These are phyloP conservation scores for Yponomeuta malinellus DNA, from an alignment of 2,888 invertebrate species.

Conservation along the genomic window DNA sequence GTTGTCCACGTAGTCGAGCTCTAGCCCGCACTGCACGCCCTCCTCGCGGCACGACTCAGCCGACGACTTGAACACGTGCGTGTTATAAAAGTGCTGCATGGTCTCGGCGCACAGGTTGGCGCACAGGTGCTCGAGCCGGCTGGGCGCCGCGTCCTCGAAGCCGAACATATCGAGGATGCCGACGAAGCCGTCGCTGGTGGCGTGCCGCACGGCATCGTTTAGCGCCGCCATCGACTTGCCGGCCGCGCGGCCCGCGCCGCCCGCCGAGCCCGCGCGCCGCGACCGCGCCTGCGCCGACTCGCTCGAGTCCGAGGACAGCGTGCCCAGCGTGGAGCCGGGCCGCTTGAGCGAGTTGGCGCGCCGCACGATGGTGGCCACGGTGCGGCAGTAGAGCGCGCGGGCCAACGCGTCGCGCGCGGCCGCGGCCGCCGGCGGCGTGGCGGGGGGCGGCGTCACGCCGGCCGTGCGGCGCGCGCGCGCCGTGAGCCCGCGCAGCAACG, in stretches of 20 bases:
- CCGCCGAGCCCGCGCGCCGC: constrained; percentile 89
- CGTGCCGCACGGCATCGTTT: constrained; percentile 93
- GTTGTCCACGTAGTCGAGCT: constrained; percentile 95
- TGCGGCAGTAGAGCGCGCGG: constrained; percentile 94
- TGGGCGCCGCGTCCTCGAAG: constrained; percentile 93
- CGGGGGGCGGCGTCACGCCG: constrained; percentile 86
- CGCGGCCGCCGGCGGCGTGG: constrained; percentile 91
- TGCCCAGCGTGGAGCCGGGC: constrained; percentile 87
- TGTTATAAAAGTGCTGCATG: constrained; percentile 98
- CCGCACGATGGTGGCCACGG: constrained; percentile 94
- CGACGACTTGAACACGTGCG: constrained; percentile 95
- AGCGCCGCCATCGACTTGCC: constrained; percentile 94
- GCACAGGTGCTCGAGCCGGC: constrained; percentile 94
- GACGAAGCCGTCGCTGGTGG: constrained; percentile 92
- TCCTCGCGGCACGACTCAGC: constrained; percentile 96
- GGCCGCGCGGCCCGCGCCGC: constrained; percentile 80
- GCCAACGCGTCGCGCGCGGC: constrained; percentile 92
- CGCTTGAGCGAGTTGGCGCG: constrained; percentile 94
- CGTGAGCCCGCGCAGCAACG: constrained; percentile 88
- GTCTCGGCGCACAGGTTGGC: constrained; percentile 97
- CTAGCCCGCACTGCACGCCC: constrained; percentile 91
- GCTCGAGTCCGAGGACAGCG: constrained; percentile 93
- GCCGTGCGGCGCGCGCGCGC: constrained; percentile 85
- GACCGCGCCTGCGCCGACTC: constrained; percentile 94
- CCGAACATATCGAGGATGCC: constrained; percentile 98